Percentiles rank a stretch among this genome's conserved stretches.
Conservation (phyloP, 2,888 invertebrate species). For the Ganaspis brasiliensis region DNA sequence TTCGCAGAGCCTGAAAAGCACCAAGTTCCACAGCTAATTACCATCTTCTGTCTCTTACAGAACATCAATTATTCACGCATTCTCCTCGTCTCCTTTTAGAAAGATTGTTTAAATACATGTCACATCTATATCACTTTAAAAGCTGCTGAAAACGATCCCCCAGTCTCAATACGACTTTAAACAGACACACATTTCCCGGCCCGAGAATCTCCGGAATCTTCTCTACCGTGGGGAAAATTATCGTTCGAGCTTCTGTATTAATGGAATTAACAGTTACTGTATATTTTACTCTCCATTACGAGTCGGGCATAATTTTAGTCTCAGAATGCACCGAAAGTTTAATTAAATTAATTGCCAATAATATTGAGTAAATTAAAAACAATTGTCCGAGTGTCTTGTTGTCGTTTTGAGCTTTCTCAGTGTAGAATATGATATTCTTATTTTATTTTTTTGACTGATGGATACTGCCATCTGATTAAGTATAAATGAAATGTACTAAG, state of each 20-base stretch:
- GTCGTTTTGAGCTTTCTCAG: too few species aligned
- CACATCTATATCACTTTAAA: conserved; percentile 23
- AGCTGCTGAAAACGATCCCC: not conserved
- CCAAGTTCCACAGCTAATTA: conserved; percentile 50
- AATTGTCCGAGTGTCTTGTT: too few species aligned
- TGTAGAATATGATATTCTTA: too few species aligned
- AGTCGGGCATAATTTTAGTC: too few species aligned
- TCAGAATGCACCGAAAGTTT: too few species aligned
- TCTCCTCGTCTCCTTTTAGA: conserved; percentile 56
- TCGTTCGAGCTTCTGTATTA: not conserved
- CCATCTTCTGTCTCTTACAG: conserved; percentile 50
- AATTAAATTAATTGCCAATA: too few species aligned
- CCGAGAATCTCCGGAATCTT: not conserved
- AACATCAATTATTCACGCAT: conserved; percentile 68
- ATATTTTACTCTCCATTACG: not conserved
- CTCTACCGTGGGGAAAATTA: not conserved
- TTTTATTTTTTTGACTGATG: too few species aligned
- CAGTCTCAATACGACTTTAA: not conserved
- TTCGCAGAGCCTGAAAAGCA: conserved; percentile 58
- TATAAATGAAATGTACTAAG: too few species aligned
- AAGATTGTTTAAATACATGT: conserved; percentile 26
- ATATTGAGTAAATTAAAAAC: too few species aligned
- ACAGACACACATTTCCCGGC: not conserved
- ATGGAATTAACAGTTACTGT: not conserved
- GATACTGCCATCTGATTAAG: too few species aligned